These are phyloP conservation scores for Drosophila kanekoi DNA, from an alignment of 2,888 invertebrate genomes.

Conservation along the genomic window DNA sequence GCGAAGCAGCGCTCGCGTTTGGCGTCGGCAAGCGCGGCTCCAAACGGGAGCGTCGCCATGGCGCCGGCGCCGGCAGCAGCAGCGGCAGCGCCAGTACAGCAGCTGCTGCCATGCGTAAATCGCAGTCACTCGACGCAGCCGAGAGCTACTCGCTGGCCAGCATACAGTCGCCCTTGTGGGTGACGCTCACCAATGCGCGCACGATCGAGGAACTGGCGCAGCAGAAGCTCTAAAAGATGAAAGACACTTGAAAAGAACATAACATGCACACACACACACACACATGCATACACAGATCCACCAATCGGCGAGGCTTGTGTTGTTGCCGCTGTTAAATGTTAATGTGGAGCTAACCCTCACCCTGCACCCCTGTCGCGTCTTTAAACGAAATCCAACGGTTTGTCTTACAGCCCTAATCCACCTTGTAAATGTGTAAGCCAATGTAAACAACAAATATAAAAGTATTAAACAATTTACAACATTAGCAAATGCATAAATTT, in stretches of 20 bases:
- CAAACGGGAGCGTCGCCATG: slow-evolving; percentile 45
- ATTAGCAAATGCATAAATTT: slow-evolving; percentile 40
- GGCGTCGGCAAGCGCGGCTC: slow-evolving; percentile 49
- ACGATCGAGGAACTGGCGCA: slow-evolving; percentile 85
- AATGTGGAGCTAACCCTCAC: slow-evolving; percentile 9
- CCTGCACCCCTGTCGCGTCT: background rate
- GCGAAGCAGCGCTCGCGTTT: slow-evolving; percentile 57
- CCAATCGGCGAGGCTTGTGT: slow-evolving; percentile 20
- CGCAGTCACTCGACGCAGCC: slow-evolving; percentile 76
- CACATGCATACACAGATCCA: slow-evolving; percentile 1
- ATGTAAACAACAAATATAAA: slow-evolving; percentile 15
- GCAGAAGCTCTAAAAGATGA: slow-evolving; percentile 61
- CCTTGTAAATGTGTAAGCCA: slow-evolving; percentile 46
- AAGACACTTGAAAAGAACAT: background rate
- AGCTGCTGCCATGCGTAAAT: slow-evolving; percentile 69
- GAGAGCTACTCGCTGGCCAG: slow-evolving; percentile 84
- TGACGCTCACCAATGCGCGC: slow-evolving; percentile 91
- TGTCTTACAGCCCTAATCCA: slow-evolving; percentile 30
- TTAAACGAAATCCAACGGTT: slow-evolving; percentile 47
- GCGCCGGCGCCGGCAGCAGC: slow-evolving; percentile 14
- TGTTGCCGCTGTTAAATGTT: slow-evolving; percentile 43
- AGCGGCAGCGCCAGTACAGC: slow-evolving; percentile 14
- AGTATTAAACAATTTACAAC: slow-evolving; percentile 40
- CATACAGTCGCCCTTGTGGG: slow-evolving; percentile 92
- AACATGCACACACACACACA: background rate